phyloP scores from a whole-genome alignment of 2,797 vertebrate species.

The Manis javanica region DNA sequence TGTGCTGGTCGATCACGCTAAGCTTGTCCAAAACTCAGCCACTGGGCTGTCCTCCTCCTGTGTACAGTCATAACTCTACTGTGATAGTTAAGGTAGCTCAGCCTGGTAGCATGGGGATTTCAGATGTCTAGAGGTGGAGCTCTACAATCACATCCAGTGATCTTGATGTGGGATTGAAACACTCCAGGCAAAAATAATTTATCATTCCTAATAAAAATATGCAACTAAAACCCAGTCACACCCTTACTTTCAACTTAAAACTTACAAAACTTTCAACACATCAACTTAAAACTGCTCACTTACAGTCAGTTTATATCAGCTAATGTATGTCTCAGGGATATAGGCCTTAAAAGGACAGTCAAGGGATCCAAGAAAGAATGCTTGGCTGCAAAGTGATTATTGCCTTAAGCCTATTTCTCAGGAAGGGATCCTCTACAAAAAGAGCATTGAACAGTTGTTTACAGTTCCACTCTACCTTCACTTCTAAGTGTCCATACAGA shows the following conservation, averaged over 20 bases:
- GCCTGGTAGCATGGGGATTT: background rate
- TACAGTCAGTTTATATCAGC: background rate
- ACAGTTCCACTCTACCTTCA: background rate
- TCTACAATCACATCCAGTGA: background rate
- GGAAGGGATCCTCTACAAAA: background rate
- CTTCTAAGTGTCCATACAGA: background rate
- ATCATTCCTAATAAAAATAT: background rate
- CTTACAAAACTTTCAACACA: background rate
- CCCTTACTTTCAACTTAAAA: background rate
- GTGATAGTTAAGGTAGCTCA: background rate
- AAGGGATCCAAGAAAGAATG: background rate
- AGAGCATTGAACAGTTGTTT: background rate
- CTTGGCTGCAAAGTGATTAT: background rate
- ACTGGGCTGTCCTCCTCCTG: background rate
- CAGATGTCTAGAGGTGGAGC: background rate
- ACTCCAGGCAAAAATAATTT: background rate
- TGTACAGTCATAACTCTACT: background rate
- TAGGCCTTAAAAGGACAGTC: background rate
- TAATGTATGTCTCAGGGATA: background rate
- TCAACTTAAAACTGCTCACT: background rate
- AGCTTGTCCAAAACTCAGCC: background rate
- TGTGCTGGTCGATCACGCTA: background rate
- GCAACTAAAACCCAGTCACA: background rate
- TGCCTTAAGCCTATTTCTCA: background rate
- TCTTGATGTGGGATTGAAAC: background rate